These are phyloP conservation scores for Drosophila diplacantha DNA, from an alignment of 2,888 invertebrate species.

Conservation along the genomic window DNA sequence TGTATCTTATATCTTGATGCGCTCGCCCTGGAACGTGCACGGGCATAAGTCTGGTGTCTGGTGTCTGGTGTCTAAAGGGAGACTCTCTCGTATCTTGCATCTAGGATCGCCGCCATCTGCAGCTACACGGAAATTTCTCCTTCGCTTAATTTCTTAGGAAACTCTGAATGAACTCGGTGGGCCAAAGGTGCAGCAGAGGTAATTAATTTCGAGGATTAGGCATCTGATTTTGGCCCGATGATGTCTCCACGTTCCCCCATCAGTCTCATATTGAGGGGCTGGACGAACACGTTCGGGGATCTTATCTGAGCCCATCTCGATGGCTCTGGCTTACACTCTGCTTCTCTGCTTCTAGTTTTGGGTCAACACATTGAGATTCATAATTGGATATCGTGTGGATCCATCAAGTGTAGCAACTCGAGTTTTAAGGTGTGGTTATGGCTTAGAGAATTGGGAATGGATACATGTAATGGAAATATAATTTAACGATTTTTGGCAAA, in stretches of 20 bases:
- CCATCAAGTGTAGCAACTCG: constrained; percentile 7
- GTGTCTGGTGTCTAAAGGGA: constrained; percentile 7
- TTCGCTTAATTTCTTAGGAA: constrained; percentile 30
- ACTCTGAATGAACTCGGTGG: constrained; percentile 15
- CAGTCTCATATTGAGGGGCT: constrained; percentile 39
- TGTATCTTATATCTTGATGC: constrained; percentile 59
- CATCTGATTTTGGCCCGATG: constrained; percentile 42
- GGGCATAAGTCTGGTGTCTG: constrained; percentile 48
- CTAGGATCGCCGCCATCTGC: constrained; percentile 40
- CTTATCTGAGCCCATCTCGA: constrained; percentile 39
- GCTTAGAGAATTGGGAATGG: neutral
- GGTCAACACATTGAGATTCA: constrained; percentile 42
- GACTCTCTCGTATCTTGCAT: constrained; percentile 45
- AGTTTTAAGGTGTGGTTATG: neutral
- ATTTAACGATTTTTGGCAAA: neutral
- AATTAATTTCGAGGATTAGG: constrained; percentile 67
- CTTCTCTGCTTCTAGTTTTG: constrained; percentile 37
- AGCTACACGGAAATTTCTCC: constrained; percentile 24
- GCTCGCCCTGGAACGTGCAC: constrained; percentile 56
- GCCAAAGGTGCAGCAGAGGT: constrained; percentile 41
- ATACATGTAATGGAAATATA: neutral
- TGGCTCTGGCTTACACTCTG: constrained; percentile 28
- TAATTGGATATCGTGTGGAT: constrained; percentile 42
- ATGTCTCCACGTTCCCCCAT: constrained; percentile 18
- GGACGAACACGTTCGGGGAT: constrained; percentile 45